Percentiles rank a stretch among this genome's conserved stretches.
These are phyloP conservation scores for Agelastica alni DNA, from an alignment of 2,888 invertebrate species.

Conservation along the genomic window DNA sequence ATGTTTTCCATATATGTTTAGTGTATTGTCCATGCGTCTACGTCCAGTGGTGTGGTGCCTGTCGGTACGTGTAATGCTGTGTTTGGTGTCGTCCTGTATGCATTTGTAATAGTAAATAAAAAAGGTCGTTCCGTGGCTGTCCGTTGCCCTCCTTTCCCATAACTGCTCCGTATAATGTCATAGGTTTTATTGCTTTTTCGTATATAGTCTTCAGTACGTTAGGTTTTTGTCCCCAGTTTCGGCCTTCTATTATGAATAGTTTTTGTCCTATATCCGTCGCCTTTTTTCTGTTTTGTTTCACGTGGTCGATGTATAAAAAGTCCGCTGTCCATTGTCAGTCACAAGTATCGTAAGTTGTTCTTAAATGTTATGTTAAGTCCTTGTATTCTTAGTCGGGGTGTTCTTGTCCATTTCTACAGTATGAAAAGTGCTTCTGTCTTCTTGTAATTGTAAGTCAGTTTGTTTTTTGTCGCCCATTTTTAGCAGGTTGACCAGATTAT, in stretches of 20 bases:
- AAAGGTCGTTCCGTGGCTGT: not conserved
- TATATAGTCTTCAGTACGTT: not conserved
- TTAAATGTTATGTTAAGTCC: not conserved
- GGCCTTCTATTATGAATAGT: not conserved
- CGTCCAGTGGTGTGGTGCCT: not conserved
- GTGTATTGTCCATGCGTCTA: not conserved
- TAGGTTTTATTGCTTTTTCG: not conserved
- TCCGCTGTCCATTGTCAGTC: not conserved
- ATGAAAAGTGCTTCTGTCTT: no score
- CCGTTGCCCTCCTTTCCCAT: not conserved
- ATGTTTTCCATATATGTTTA: no score
- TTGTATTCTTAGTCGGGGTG: not conserved
- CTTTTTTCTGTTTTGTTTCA: not conserved
- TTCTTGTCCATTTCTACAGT: no score
- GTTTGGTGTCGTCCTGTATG: not conserved
- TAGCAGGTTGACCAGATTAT: no score
- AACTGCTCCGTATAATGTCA: not conserved
- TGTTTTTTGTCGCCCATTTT: no score
- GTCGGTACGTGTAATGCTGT: not conserved
- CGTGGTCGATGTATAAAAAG: no score
- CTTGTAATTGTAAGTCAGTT: no score
- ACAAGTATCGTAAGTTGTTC: not conserved
- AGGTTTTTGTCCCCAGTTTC: not conserved
- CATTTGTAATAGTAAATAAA: not conserved
- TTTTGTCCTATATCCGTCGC: not conserved